phyloP scores from a whole-genome alignment of 1,140 invertebrate species.

The Eumaeus atala region DNA sequence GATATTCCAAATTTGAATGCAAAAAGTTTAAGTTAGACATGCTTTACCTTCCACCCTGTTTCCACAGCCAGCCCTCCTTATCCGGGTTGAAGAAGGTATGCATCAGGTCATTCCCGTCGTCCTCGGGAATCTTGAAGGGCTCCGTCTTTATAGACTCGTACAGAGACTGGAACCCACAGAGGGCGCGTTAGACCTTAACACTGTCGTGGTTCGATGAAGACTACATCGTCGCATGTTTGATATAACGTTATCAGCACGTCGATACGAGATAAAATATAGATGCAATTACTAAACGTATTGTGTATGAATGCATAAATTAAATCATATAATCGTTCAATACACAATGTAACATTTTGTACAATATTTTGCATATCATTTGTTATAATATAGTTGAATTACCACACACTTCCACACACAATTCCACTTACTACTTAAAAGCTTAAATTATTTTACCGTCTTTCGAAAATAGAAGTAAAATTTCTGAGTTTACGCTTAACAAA shows the following conservation, averaged over 20 bases:
- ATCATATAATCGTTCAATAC: too few species aligned
- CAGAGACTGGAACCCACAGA: constrained; percentile 81
- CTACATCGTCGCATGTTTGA: not conserved
- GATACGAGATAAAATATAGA: not conserved
- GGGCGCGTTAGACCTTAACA: not conserved
- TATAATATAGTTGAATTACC: too few species aligned
- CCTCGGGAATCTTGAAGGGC: constrained; percentile 99
- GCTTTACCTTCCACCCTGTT: constrained; percentile 87
- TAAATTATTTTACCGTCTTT: too few species aligned
- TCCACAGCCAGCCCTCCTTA: constrained; percentile 99
- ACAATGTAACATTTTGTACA: too few species aligned
- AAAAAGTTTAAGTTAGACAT: not conserved
- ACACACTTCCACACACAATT: too few species aligned
- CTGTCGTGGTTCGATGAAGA: not conserved
- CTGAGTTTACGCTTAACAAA: too few species aligned
- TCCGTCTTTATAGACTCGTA: constrained; percentile 99
- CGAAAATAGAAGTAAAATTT: too few species aligned
- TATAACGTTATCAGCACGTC: not conserved
- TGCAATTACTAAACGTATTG: not conserved
- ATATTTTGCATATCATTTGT: too few species aligned
- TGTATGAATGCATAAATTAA: too few species aligned
- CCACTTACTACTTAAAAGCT: too few species aligned
- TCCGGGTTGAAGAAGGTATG: constrained; percentile 99
- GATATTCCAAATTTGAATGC: too few species aligned
- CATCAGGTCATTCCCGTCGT: constrained; percentile 99